Percentiles rank a stretch among this genome's conserved stretches.
These are phyloP conservation scores for Cybosia mesomella DNA, from an alignment of 2,888 invertebrate species.

Conservation along the genomic window DNA sequence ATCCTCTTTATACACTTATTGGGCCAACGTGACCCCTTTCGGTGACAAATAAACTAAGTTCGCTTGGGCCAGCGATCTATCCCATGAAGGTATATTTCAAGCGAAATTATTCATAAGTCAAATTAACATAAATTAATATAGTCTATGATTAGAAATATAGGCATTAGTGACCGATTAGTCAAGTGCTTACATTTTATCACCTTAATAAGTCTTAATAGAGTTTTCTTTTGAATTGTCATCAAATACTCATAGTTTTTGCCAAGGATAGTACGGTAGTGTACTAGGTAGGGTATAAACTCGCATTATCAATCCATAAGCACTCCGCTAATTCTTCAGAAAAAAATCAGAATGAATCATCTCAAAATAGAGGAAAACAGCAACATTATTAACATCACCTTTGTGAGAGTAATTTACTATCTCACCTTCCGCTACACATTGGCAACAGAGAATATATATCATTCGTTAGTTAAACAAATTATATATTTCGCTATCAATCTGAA, in stretches of 20 bases:
- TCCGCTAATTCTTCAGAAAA: neutral
- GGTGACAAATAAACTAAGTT: neutral
- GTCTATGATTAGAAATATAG: neutral
- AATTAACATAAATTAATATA: neutral
- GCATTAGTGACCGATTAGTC: neutral
- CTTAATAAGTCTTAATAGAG: too few species aligned
- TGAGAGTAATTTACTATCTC: slow-evolving; percentile 32
- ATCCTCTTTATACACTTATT: neutral
- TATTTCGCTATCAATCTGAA: slow-evolving; percentile 38
- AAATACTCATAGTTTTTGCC: too few species aligned
- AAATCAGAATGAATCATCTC: neutral
- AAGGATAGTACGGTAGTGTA: neutral
- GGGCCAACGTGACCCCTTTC: neutral
- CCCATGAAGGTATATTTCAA: neutral
- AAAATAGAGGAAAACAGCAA: neutral
- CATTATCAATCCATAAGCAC: neutral
- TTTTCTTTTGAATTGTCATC: too few species aligned
- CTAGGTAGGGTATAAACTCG: neutral
- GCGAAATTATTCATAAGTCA: neutral
- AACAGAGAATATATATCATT: slow-evolving; percentile 37
- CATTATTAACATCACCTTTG: slow-evolving; percentile 10
- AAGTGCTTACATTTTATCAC: neutral
- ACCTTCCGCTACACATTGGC: slow-evolving; percentile 33
- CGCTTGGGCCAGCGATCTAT: too few species aligned
- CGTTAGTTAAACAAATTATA: slow-evolving; percentile 31